phyloP scores from a whole-genome alignment of 2,888 invertebrate species.

The Thera obeliscata region DNA sequence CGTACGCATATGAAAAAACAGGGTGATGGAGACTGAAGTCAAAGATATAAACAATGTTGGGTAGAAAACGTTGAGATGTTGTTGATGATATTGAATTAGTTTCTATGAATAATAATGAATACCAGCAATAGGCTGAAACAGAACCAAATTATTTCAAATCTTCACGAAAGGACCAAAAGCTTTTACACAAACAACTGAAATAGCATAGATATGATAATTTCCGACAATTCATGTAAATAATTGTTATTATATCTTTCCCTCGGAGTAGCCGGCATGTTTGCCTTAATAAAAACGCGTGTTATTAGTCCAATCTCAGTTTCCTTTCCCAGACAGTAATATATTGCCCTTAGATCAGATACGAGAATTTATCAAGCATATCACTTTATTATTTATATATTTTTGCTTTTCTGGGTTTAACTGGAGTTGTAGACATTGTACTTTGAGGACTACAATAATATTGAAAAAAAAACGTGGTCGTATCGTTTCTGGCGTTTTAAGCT shows the following conservation, averaged over 20 bases:
- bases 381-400: not conserved
- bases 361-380: slow-evolving; percentile 29
- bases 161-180: slow-evolving; percentile 24
- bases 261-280: slow-evolving; percentile 41
- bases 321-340: slow-evolving; percentile 69
- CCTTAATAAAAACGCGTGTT: slow-evolving; percentile 60
- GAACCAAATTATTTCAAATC: slow-evolving; percentile 1
- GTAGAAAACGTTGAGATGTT: too few species aligned
- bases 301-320: slow-evolving; percentile 68
- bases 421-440: too few species aligned
- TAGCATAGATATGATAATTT: slow-evolving; percentile 47
- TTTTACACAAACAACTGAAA: slow-evolving; percentile 38
- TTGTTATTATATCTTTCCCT: slow-evolving; percentile 31
- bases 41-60: not conserved
- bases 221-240: slow-evolving; percentile 50
- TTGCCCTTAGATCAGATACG: slow-evolving; percentile 67
- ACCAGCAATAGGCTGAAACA: not conserved
- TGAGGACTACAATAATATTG: not conserved
- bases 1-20: too few species aligned
- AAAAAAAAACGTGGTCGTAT: too few species aligned
- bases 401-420: too few species aligned
- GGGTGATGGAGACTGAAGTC: too few species aligned
- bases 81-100: too few species aligned
- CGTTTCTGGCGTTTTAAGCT: not conserved
- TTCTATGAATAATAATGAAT: not conserved